Percentiles rank a stretch among this genome's conserved stretches.
Conservation (phyloP, 92 coral and sea anemone genomes). For the Porites evermanni region DNA sequence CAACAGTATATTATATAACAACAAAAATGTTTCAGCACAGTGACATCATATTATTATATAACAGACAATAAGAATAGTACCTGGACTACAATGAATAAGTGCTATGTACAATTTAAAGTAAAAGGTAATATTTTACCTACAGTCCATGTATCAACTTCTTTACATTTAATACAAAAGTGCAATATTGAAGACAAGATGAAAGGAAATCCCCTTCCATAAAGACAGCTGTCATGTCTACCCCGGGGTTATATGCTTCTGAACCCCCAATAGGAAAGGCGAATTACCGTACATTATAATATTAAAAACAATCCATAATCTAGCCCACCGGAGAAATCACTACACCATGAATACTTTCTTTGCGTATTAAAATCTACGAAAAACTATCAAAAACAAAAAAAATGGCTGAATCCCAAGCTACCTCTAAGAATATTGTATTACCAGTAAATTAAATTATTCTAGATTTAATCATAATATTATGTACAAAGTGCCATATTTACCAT, state of each 20-base stretch:
- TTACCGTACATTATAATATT: no score
- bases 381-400: no score
- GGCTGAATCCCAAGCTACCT: no score
- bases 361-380: no score
- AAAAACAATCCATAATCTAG: no score
- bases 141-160: not conserved
- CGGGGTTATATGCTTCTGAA: no score
- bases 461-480: no score
- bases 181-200: not conserved
- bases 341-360: no score
- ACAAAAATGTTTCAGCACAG: not conserved
- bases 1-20: not conserved
- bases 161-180: not conserved
- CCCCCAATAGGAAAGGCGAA: no score
- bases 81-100: no score
- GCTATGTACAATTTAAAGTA: not conserved
- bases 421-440: not conserved
- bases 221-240: not conserved
- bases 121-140: not conserved
- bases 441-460: not conserved
- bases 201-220: not conserved
- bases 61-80: not conserved
- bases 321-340: no score
- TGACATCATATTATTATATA: not conserved
- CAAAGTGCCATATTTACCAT: not conserved